A percentile compares a stretch with the other conserved stretches of the same genome.
Conservation (phyloP, 2,888 invertebrate genomes). For the Synergus gifuensis region DNA sequence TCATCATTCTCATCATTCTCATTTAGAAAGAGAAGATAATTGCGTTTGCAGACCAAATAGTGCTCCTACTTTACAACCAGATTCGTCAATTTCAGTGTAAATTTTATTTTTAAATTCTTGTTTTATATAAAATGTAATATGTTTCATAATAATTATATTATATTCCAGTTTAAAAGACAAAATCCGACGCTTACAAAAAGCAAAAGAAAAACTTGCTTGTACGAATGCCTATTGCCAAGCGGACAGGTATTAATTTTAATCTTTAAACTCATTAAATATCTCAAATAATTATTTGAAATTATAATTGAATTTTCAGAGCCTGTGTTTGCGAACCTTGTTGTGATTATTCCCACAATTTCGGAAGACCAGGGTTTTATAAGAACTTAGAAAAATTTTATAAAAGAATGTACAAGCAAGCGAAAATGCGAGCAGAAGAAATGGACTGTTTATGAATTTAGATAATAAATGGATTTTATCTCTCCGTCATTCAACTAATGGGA, state of each 20-base stretch:
- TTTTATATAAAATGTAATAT: neutral
- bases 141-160: neutral
- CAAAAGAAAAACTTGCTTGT: conserved; percentile 52
- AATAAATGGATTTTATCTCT: neutral
- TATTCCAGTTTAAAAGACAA: conserved; percentile 59
- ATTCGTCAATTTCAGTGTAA: conserved; percentile 58
- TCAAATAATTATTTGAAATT: conserved; percentile 29
- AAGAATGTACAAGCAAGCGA: conserved; percentile 71
- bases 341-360: conserved; percentile 50
- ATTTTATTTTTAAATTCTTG: conserved; percentile 24
- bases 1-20: conserved; percentile 42
- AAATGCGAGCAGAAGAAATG: conserved; percentile 64
- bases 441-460: conserved; percentile 49
- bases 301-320: conserved; percentile 47
- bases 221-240: conserved; percentile 44
- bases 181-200: conserved; percentile 56
- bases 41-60: conserved; percentile 56
- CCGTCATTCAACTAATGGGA: neutral
- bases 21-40: conserved; percentile 47
- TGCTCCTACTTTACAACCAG: conserved; percentile 55
- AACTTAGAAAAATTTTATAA: conserved; percentile 73
- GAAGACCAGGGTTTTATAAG: conserved; percentile 67
- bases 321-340: conserved; percentile 43
- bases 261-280: neutral
- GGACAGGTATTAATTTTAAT: conserved; percentile 52